Base-by-base conservation (phyloP, 2,113 vertebrate genomes). In the Colius striatus region DNA sequence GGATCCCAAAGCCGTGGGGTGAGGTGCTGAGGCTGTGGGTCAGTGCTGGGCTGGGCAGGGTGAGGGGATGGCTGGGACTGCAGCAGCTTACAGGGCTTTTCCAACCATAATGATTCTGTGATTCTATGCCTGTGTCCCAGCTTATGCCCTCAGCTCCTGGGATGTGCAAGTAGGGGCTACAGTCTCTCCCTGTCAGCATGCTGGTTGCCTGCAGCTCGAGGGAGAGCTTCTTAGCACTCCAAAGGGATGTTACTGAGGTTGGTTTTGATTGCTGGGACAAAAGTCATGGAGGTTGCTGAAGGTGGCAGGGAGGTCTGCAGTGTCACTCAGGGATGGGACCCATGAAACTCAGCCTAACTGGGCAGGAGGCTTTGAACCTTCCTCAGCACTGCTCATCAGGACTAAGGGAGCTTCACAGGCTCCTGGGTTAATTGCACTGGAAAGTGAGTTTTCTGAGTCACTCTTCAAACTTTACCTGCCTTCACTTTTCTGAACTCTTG, bases 191-290 rank as follows among this genome's bases (percentile, higher is more conserved):
- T 62, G 43, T 70, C 25, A 63, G 32, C 18, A 57, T 32, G 30
- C 50, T 63, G 30, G 34, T 21, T 1, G 1, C 57, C 12, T 36
- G 22, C 0, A 3, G 55, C 21, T 58, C 1, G 0, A 41, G 32
- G 45, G 38, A 38, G 36, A 63, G 57, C 57, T 76, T 74, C 62
- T 34, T 27, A 21, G 23, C 4, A 6, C 27, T 32, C 26, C 47
- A 32, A 63, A 30, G 32, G 50, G 76, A n/a, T 0, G 0, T 68
- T 67, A 50, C 73, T 62, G 75, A 26, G 41, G 30, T 41, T 68
- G 34, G 22, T 50, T 92, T 55, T 25, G 11, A 51, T 51, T 16
- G 50, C 61, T 70, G 61, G 48, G 54, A 36, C 48, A 50, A 84
- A 61, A 75, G 41, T 61, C 34, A 16, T 23, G 1, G 47, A n/a